These are phyloP conservation scores for Drepana falcataria DNA, from an alignment of 2,888 invertebrate species.

Conservation along the genomic window DNA sequence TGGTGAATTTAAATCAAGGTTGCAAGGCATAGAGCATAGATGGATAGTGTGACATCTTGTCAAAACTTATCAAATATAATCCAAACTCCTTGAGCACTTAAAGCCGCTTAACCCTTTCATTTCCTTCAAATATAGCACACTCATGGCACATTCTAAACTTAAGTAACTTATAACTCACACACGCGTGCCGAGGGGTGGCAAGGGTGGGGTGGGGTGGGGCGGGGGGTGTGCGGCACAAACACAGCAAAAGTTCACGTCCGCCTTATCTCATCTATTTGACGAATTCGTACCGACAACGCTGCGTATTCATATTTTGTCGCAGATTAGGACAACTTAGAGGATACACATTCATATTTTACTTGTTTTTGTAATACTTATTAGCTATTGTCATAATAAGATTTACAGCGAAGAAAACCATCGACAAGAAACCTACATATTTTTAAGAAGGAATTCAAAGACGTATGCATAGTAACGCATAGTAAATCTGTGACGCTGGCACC, in stretches of 20 bases:
- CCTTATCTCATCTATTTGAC: constrained; percentile 76
- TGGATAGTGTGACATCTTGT: too few species aligned
- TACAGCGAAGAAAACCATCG: too few species aligned
- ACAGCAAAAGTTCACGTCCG: constrained; percentile 72
- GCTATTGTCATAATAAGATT: too few species aligned
- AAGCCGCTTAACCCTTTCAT: constrained; percentile 12
- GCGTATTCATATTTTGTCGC: constrained; percentile 67
- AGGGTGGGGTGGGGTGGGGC: constrained; percentile 18
- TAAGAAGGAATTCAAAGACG: too few species aligned
- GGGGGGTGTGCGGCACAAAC: constrained; percentile 33
- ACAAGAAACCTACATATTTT: too few species aligned
- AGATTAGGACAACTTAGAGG: constrained; percentile 42
- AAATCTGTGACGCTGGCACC: too few species aligned
- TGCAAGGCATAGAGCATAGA: too few species aligned
- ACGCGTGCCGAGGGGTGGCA: constrained; percentile 11
- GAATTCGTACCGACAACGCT: constrained; percentile 68
- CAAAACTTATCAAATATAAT: too few species aligned
- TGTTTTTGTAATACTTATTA: not conserved
- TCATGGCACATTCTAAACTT: constrained; percentile 21
- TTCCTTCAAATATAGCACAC: constrained; percentile 21
- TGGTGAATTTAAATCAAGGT: too few species aligned
- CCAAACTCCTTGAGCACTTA: too few species aligned
- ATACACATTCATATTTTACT: constrained; percentile 9
- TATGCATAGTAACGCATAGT: too few species aligned
- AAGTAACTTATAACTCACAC: constrained; percentile 6